Percentiles rank a stretch among this genome's conserved stretches.
Evolutionary conservation across 1,140 invertebrate species (phyloP).

Genomic region (Ceratosolen solmsi): DNA sequence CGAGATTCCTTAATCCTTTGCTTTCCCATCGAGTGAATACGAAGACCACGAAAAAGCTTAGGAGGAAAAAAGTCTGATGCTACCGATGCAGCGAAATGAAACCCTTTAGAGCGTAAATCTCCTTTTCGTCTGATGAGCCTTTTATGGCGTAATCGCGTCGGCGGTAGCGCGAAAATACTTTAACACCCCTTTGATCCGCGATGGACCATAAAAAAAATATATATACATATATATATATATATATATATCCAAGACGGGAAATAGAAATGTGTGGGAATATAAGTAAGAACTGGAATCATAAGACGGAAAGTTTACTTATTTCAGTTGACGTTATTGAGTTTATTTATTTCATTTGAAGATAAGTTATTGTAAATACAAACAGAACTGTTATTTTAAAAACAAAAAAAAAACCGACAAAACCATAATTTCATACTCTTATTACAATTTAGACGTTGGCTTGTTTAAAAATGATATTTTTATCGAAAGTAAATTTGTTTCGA

Average conservation of each 20-base stretch:
- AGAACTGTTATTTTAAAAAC: conserved; percentile 32
- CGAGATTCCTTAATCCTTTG: conserved; percentile 44
- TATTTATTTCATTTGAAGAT: too few relatives aligned
- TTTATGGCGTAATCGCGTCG: conserved; percentile 32
- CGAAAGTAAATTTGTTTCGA: too few relatives aligned
- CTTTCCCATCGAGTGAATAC: conserved; percentile 22
- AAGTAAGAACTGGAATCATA: not conserved
- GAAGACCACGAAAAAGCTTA: not conserved
- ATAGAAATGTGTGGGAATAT: not conserved
- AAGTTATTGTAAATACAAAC: not conserved
- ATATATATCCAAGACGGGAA: not conserved
- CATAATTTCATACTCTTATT: too few relatives aligned
- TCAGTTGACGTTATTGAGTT: too few relatives aligned
- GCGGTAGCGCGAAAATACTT: conserved; percentile 8
- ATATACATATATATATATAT: not conserved
- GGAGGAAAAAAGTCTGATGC: conserved; percentile 44
- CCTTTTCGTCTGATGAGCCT: conserved; percentile 11
- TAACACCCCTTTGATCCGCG: conserved; percentile 17
- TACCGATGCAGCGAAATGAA: not conserved
- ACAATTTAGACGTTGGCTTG: too few relatives aligned
- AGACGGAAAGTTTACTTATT: not conserved
- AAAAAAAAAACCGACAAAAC: too few relatives aligned
- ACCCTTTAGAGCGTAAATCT: conserved; percentile 42
- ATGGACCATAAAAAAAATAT: not conserved
- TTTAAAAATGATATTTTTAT: too few relatives aligned